phyloP scores from a whole-genome alignment of 2,888 invertebrate species.

The Melolontha melolontha region DNA sequence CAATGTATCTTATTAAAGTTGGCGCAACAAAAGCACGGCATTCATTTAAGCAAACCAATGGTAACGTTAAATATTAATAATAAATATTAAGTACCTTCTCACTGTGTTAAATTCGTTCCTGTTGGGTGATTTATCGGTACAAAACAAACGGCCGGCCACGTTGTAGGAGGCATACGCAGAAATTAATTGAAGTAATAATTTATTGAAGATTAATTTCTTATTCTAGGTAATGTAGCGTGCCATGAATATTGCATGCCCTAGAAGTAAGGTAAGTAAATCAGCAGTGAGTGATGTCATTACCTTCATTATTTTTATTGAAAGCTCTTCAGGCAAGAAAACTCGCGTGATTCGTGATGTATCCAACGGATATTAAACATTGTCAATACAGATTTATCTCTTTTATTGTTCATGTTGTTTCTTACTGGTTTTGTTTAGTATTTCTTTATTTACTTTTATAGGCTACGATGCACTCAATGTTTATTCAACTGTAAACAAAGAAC shows the following conservation, averaged over 20 bases:
- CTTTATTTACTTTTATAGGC: no score
- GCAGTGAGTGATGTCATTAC: conserved; percentile 49
- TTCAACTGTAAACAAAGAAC: no score
- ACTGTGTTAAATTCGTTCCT: conserved; percentile 47
- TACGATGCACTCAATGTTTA: no score
- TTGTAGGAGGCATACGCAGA: conserved; percentile 56
- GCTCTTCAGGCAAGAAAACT: conserved; percentile 44
- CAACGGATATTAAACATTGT: conserved; percentile 9
- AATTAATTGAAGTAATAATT: conserved; percentile 57
- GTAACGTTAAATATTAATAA: conserved; percentile 45
- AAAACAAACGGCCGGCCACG: conserved; percentile 50
- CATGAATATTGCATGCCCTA: conserved; percentile 49
- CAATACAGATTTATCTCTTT: conserved; percentile 11
- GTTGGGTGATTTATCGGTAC: conserved; percentile 54
- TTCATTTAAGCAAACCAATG: conserved; percentile 39
- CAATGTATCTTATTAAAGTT: conserved; percentile 21
- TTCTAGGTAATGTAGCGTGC: conserved; percentile 55
- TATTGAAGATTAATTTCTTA: conserved; percentile 56
- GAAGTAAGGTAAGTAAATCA: conserved; percentile 49
- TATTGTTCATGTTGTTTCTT: no score
- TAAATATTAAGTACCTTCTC: conserved; percentile 45
- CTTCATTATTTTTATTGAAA: conserved; percentile 46
- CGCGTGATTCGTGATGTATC: conserved; percentile 42
- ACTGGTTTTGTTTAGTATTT: no score
- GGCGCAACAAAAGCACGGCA: neutral